These are phyloP conservation scores for Toxotes lorentzi DNA, from an alignment of 2,797 vertebrate genomes.

Conservation along the genomic window DNA sequence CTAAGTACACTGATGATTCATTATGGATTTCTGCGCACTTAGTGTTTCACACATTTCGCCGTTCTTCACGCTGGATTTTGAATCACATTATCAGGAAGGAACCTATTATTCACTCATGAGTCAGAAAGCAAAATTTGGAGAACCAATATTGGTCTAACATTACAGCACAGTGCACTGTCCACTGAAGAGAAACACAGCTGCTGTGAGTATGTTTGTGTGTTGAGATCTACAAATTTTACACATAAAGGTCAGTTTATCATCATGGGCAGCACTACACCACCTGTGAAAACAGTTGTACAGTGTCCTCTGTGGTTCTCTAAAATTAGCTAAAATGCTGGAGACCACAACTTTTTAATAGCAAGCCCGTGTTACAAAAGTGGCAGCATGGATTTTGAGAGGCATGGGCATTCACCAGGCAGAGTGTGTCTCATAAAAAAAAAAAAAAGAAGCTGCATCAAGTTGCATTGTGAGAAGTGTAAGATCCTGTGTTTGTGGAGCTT, in stretches of 20 bases:
- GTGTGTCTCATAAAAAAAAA: no score
- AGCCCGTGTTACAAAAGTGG: neutral
- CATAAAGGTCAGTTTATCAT: slow-evolving; percentile 29
- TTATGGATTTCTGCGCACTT: slow-evolving; percentile 57
- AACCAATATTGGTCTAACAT: neutral
- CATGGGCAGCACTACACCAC: neutral
- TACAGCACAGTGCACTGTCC: neutral
- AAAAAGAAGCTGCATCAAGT: neutral
- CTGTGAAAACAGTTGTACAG: slow-evolving; percentile 17
- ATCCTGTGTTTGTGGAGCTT: neutral
- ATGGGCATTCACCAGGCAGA: neutral
- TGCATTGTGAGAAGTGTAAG: neutral
- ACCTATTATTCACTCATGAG: neutral
- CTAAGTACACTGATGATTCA: slow-evolving; percentile 48
- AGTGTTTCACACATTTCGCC: slow-evolving; percentile 42
- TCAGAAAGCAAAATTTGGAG: slow-evolving; percentile 12
- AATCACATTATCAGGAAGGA: slow-evolving; percentile 28
- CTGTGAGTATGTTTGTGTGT: slow-evolving; percentile 4
- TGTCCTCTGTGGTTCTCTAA: neutral
- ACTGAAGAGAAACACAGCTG: neutral
- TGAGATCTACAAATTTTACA: neutral
- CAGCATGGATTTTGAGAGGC: neutral
- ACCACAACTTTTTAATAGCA: neutral
- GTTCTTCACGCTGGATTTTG: slow-evolving; percentile 27
- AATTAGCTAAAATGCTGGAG: neutral